These are phyloP conservation scores for Arion vulgaris DNA, from an alignment of 1,140 invertebrate species.

Conservation along the genomic window DNA sequence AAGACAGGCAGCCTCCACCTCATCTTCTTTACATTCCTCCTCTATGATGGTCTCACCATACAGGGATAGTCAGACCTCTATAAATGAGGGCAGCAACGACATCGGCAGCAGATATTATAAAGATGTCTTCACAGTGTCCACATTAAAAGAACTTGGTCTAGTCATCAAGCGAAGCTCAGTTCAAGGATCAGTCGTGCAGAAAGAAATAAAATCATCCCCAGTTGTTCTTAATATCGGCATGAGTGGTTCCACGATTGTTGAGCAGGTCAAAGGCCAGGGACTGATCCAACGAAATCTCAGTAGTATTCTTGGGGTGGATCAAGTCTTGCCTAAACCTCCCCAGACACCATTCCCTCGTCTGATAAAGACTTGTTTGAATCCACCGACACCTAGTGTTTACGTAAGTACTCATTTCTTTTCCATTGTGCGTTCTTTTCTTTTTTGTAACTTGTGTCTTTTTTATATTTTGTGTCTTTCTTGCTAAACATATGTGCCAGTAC, in stretches of 20 bases:
- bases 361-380: slow-evolving; percentile 85
- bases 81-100: neutral
- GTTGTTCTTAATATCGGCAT: slow-evolving; percentile 4
- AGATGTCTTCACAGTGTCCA: slow-evolving; percentile 32
- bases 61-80: neutral
- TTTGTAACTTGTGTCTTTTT: too few species aligned
- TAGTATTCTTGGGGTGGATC: slow-evolving; percentile 42
- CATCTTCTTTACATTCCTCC: slow-evolving; percentile 43
- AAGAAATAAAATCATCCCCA: neutral
- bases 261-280: slow-evolving; percentile 6
- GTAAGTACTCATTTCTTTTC: slow-evolving; percentile 60
- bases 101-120: neutral
- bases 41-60: slow-evolving; percentile 4
- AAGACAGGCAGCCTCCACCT: neutral
- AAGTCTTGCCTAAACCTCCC: slow-evolving; percentile 70
- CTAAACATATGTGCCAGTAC: too few species aligned
- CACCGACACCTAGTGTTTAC: slow-evolving; percentile 74
- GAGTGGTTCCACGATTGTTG: slow-evolving; percentile 1
- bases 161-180: slow-evolving; percentile 38
- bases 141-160: slow-evolving; percentile 37
- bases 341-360: slow-evolving; percentile 77
- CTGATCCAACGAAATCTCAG: slow-evolving; percentile 25
- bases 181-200: neutral
- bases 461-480: too few species aligned
- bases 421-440: too few species aligned